These are phyloP conservation scores for Agonum fuliginosum DNA, from an alignment of 2,888 invertebrate genomes.

Conservation along the genomic window DNA sequence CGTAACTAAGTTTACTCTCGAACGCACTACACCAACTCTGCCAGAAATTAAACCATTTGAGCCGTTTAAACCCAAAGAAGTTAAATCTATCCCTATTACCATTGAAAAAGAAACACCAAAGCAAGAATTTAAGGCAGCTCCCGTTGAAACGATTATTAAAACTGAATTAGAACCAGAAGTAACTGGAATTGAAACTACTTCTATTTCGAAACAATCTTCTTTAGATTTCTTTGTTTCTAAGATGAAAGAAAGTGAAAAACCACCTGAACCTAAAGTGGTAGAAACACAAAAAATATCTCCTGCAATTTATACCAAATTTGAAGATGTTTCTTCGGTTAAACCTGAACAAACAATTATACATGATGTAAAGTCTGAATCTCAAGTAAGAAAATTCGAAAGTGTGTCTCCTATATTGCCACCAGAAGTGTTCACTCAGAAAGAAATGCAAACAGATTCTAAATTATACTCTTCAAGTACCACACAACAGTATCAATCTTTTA, in stretches of 20 bases:
- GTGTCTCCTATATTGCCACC: slow-evolving; percentile 65
- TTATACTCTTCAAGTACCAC: slow-evolving; percentile 55
- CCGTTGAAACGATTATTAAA: slow-evolving; percentile 60
- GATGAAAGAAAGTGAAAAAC: slow-evolving; percentile 74
- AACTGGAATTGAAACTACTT: slow-evolving; percentile 74
- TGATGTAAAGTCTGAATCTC: slow-evolving; percentile 65
- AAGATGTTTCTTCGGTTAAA: slow-evolving; percentile 65
- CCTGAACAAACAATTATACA: slow-evolving; percentile 64
- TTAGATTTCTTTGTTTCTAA: slow-evolving; percentile 81
- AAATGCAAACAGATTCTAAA: slow-evolving; percentile 45
- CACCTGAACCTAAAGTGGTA: slow-evolving; percentile 71
- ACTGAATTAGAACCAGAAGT: slow-evolving; percentile 64
- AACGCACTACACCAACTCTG: slow-evolving; percentile 68
- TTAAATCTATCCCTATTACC: slow-evolving; percentile 60
- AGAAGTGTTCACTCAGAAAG: slow-evolving; percentile 49
- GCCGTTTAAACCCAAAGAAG: slow-evolving; percentile 43
- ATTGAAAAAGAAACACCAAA: slow-evolving; percentile 63
- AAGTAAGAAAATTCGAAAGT: slow-evolving; percentile 69
- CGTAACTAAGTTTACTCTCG: slow-evolving; percentile 69
- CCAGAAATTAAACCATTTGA: slow-evolving; percentile 66
- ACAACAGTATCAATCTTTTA: slow-evolving; percentile 61
- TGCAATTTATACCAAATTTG: slow-evolving; percentile 72
- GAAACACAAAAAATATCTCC: slow-evolving; percentile 68
- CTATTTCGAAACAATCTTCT: slow-evolving; percentile 79
- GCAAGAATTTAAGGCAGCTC: slow-evolving; percentile 59